These are phyloP conservation scores for Palaemon carinicauda DNA, from an alignment of 1,140 invertebrate genomes.

Conservation along the genomic window DNA sequence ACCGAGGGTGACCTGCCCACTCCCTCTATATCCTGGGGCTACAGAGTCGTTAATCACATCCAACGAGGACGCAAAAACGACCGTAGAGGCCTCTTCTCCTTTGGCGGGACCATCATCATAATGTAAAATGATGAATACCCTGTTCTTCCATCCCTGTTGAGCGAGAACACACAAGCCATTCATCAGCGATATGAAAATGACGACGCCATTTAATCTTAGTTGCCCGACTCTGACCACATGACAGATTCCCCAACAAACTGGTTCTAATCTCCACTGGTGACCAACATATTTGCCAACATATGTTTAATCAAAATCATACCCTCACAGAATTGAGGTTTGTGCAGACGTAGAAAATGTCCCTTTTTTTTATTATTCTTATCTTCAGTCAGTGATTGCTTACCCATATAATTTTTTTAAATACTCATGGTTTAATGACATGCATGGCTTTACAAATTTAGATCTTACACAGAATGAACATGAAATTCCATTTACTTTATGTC, in stretches of 20 bases:
- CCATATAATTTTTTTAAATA: too few relatives aligned
- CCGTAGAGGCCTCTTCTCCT: neutral
- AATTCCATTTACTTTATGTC: too few relatives aligned
- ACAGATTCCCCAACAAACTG: neutral
- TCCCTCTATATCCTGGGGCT: neutral
- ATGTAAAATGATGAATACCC: conserved; percentile 53
- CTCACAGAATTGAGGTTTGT: too few relatives aligned
- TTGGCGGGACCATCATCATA: conserved; percentile 28
- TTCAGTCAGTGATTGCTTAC: too few relatives aligned
- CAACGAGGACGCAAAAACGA: neutral
- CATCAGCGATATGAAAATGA: conserved; percentile 9
- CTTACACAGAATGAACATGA: too few relatives aligned
- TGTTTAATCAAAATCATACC: too few relatives aligned
- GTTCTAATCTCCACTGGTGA: too few relatives aligned
- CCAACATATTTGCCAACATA: too few relatives aligned
- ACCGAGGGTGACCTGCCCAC: neutral
- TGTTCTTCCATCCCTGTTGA: conserved; percentile 49
- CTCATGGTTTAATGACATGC: too few relatives aligned
- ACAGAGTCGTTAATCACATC: neutral
- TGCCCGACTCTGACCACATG: too few relatives aligned
- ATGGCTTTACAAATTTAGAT: too few relatives aligned
- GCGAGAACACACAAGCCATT: conserved; percentile 48
- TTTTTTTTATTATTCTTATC: too few relatives aligned
- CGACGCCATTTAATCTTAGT: neutral
- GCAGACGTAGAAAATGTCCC: neutral